phyloP scores from a whole-genome alignment of 1,140 invertebrate genomes.

The Cyphomyrmex costatus region DNA sequence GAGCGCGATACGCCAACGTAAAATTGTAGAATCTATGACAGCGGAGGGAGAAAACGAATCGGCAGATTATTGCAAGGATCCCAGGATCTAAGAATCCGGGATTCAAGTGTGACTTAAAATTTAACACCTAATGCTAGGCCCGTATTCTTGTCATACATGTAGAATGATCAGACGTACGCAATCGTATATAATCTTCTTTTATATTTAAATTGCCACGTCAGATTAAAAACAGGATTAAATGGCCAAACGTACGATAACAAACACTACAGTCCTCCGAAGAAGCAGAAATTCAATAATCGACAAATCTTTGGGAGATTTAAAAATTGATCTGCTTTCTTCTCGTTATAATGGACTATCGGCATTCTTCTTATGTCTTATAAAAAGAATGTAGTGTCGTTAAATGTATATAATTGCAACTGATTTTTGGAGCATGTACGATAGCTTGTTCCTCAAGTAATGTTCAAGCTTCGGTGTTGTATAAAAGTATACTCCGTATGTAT shows the following conservation, averaged over 20 bases:
- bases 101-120: conserved; percentile 14
- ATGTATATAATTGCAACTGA: neutral
- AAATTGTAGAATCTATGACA: conserved; percentile 45
- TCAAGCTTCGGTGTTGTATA: conserved; percentile 12
- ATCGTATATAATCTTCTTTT: conserved; percentile 5
- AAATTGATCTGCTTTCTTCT: neutral
- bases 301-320: neutral
- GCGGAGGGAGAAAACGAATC: neutral
- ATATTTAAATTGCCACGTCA: neutral
- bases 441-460: conserved; percentile 2
- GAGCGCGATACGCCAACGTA: conserved; percentile 37
- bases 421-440: conserved; percentile 11
- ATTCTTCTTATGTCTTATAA: neutral
- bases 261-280: neutral
- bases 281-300: conserved; percentile 11
- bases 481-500: neutral
- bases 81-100: neutral
- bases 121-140: neutral
- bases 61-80: neutral
- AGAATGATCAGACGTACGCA: neutral
- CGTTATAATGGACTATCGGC: conserved; percentile 5
- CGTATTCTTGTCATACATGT: conserved; percentile 31
- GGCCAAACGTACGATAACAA: neutral
- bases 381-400: conserved; percentile 8
- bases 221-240: conserved; percentile 2